Base-by-base conservation (phyloP, 2,797 vertebrate species). In the Scarus forsteni region DNA sequence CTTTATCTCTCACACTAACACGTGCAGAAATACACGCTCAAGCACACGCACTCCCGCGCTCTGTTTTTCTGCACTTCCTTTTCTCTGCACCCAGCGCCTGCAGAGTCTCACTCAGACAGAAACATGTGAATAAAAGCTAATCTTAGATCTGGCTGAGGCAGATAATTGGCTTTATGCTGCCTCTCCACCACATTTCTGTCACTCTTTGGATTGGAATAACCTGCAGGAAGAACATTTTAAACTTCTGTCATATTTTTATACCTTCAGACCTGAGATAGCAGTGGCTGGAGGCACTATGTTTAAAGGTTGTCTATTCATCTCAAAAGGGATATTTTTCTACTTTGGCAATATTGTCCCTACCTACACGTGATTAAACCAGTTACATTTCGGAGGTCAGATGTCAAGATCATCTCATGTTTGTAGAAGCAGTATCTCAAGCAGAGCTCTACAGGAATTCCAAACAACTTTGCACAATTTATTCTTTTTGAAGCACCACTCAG, bases 61-160 rank as follows among this genome's bases (percentile, higher is more conserved):
- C 52, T 34, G 1, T 59, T 60, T 62, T 39, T 58, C 36, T 58
- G 7, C 66, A 8, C 61, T 66, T 3, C 2, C 57, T 65, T 61
- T 58, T 19, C 61, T 56, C 40, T 59, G 16, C 58, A 51, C 35
- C 3, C 1, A 40, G 64, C 36, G 1, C 16, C 63, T 71, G 51
- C 45, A 43, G 60, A 42, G 35, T 58, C 18, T 34, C 66, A 72
- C 66, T 73, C 72, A 67, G 42, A 69, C 39, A 74, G 48, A 44
- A 44, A 63, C 61, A 70, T 85, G 81, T 84, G 77, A 85, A 90
- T 79, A 80, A 84, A 49, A 60, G 77, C 69, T 81, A 83, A 92
- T 86, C 79, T 84, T 55, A 38, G 67, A 45, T 57, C 40, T 34
- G 80, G 70, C 56, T 58, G 62, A 70, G 79, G 69, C 57, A 73